Evolutionary conservation across 2,797 vertebrate genomes (phyloP), one percentile per base, ranked within the genome.

Genomic region (Toxotes lorentzi): DNA sequence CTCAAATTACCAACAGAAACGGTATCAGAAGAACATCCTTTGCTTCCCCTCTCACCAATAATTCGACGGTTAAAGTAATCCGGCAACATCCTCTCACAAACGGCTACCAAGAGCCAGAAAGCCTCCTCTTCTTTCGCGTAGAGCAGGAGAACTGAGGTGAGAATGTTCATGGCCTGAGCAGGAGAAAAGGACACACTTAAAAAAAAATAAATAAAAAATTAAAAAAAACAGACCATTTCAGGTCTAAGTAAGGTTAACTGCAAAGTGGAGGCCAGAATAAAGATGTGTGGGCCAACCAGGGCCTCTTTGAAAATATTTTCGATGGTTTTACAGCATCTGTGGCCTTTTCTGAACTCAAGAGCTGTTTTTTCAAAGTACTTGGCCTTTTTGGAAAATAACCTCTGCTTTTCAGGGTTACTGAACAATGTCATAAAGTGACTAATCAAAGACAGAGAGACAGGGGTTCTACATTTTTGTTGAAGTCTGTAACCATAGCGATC

Each of bases 71-170:
- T 99, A 84, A 99, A 99, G 91, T 99, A 99, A 94, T 99, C 97
- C 0, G 98, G 98, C 72, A 99, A 89, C 97, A 99, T 99, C 93
- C 97, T 94, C 92, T 99, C 98, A 88, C 98, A 99, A 57, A 99
- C 96, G 0, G 97, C 97, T 70, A 99, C 97, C 58, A 99, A 87
- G 68, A 99, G 95, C 98, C 97, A 99, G 94, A 99, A 99, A 0
- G 98, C 98, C 85, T 99, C 98, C 88, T 99, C 98, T 86, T 99
- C 98, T 92, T 99, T 99, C 24, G 98, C 97, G 35, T 99, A 99
- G 16, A 99, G 94, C 76, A 99, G 94, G 72, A 99, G 95, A 58
- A 99, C 97, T 0, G 98, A 99, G 4, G 98, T 98, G 91, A 99
- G 94, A 86, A 99, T 99, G 87, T 99, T 99, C 98, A 99, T 99